A percentile compares a stretch with the other conserved stretches of the same genome.
phyloP scores from a whole-genome alignment of 2,888 invertebrate species.

The Lycophotia porphyrea region DNA sequence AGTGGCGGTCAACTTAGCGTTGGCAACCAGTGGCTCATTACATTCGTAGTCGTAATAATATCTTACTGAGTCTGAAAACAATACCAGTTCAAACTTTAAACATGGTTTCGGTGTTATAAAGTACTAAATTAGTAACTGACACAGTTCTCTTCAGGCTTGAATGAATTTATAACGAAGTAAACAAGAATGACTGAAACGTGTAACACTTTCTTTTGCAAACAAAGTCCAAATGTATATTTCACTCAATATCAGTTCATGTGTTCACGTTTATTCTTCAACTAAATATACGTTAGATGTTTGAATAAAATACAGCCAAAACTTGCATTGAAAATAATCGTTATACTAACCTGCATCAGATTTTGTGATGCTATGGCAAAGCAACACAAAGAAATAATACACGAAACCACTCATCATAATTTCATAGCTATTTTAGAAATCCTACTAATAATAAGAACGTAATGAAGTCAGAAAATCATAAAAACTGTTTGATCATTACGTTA shows the following conservation, averaged over 20 bases:
- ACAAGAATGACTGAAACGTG: slow-evolving; percentile 43
- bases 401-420: slow-evolving; percentile 88
- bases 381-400: slow-evolving; percentile 84
- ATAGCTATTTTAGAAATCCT: slow-evolving; percentile 74
- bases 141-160: slow-evolving; percentile 42
- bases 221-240: background rate
- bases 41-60: slow-evolving; percentile 92
- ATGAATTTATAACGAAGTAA: slow-evolving; percentile 48
- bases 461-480: slow-evolving; percentile 79
- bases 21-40: slow-evolving; percentile 94
- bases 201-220: slow-evolving; percentile 17
- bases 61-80: slow-evolving; percentile 81
- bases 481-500: slow-evolving; percentile 88
- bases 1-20: slow-evolving; percentile 94
- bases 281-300: slow-evolving; percentile 28
- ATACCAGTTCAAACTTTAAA: slow-evolving; percentile 5
- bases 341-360: slow-evolving; percentile 85
- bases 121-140: slow-evolving; percentile 36
- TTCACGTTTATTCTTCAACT: background rate
- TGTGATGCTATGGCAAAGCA: slow-evolving; percentile 82
- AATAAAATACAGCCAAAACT: slow-evolving; percentile 31
- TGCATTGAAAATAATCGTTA: slow-evolving; percentile 59
- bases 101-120: background rate
- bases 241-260: background rate
- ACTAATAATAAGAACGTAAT: slow-evolving; percentile 59